These are phyloP conservation scores for Dreissena polymorpha DNA, from an alignment of 1,140 invertebrate species.

Conservation along the genomic window DNA sequence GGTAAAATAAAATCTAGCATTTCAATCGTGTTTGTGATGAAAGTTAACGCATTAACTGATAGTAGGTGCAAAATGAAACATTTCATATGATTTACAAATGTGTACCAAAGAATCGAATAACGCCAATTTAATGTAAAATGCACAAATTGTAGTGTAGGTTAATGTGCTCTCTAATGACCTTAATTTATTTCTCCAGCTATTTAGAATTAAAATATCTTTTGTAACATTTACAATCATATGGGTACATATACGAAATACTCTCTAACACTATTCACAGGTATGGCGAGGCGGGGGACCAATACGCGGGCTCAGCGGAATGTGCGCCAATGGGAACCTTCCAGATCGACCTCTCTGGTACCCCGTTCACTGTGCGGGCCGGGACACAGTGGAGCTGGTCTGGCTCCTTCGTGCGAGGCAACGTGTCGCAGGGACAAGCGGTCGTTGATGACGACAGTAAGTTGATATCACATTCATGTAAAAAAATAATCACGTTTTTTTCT, in stretches of 20 bases:
- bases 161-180: too few relatives aligned
- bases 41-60: too few relatives aligned
- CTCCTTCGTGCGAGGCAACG: slow-evolving; percentile 40
- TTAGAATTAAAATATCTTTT: too few relatives aligned
- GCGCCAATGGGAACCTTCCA: slow-evolving; percentile 61
- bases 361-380: slow-evolving; percentile 56
- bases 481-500: too few relatives aligned
- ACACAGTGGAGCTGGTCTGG: slow-evolving; percentile 65
- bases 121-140: too few relatives aligned
- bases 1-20: slow-evolving; percentile 31
- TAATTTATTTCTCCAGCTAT: too few relatives aligned
- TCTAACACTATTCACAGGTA: slow-evolving; percentile 50
- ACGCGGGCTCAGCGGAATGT: slow-evolving; percentile 53
- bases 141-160: too few relatives aligned
- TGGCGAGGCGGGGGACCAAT: slow-evolving; percentile 67
- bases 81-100: too few relatives aligned
- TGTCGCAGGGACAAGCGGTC: slow-evolving; percentile 20
- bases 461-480: neutral
- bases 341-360: slow-evolving; percentile 63
- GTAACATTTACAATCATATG: too few relatives aligned
- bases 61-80: too few relatives aligned
- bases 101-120: too few relatives aligned
- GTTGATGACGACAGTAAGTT: slow-evolving; percentile 60
- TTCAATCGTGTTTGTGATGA: neutral
- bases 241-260: too few relatives aligned